phyloP scores from a whole-genome alignment of 2,113 vertebrate genomes.

The Tonatia bakeri region DNA sequence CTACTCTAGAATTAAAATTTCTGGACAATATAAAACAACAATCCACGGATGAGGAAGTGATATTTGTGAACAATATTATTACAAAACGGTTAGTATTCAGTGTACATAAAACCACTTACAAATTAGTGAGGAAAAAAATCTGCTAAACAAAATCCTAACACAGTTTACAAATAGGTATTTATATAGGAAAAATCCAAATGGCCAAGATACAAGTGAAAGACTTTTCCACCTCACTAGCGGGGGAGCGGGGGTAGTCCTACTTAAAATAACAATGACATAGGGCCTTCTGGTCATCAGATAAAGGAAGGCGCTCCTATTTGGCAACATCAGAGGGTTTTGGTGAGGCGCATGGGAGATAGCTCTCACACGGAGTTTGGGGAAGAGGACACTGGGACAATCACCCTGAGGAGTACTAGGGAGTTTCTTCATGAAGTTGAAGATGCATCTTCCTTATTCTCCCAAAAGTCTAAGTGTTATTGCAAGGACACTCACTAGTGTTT shows the following conservation, averaged over 20 bases:
- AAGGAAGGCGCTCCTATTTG: background rate
- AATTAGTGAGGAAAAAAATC: background rate
- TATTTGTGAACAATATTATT: background rate
- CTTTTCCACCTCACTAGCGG: background rate
- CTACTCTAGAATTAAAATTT: background rate
- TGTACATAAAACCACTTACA: background rate
- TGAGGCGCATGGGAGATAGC: background rate
- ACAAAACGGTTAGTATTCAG: background rate
- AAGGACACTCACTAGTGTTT: background rate
- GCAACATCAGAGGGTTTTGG: background rate
- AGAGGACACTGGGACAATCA: background rate
- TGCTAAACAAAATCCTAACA: background rate
- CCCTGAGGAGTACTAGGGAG: background rate
- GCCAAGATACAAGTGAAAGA: background rate
- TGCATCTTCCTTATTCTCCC: background rate
- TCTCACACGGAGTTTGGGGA: background rate
- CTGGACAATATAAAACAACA: background rate
- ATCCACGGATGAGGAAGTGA: background rate
- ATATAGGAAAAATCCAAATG: background rate
- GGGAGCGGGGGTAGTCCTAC: background rate
- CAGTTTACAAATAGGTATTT: background rate
- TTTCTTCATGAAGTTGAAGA: background rate
- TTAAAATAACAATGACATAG: background rate
- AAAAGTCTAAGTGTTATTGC: background rate
- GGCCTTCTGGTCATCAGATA: background rate